phyloP scores from a whole-genome alignment of 2,888 invertebrate species.

The Melipona beecheii region DNA sequence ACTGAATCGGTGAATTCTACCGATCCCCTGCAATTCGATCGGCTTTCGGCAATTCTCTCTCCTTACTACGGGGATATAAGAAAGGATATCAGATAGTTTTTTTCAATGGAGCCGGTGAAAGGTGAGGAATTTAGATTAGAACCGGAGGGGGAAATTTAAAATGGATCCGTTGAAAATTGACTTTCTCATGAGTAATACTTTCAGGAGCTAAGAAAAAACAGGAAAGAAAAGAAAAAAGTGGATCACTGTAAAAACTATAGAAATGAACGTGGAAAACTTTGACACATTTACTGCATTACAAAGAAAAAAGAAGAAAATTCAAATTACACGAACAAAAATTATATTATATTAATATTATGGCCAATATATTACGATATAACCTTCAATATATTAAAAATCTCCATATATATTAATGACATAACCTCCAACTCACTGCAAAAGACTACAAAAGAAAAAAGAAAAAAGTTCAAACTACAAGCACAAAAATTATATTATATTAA shows the following conservation, averaged over 20 bases:
- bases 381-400: no score
- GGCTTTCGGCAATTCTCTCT: neutral
- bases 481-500: no score
- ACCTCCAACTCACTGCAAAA: no score
- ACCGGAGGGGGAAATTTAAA: neutral
- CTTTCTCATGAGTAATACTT: accelerated
- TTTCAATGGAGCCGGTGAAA: neutral
- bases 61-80: neutral
- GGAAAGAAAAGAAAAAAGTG: no score
- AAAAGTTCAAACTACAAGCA: no score
- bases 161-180: neutral
- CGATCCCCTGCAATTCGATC: neutral
- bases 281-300: no score
- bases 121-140: neutral
- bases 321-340: no score
- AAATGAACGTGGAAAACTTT: no score
- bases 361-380: no score
- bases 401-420: no score
- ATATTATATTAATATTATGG: no score
- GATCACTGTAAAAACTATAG: neutral
- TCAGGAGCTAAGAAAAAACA: neutral
- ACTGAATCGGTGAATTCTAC: neutral
- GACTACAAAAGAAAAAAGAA: no score
- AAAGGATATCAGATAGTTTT: neutral
- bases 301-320: neutral